A percentile compares a stretch with the other conserved stretches of the same genome.
Conservation (phyloP, 2,888 invertebrate species). For the Cenopis cana region DNA sequence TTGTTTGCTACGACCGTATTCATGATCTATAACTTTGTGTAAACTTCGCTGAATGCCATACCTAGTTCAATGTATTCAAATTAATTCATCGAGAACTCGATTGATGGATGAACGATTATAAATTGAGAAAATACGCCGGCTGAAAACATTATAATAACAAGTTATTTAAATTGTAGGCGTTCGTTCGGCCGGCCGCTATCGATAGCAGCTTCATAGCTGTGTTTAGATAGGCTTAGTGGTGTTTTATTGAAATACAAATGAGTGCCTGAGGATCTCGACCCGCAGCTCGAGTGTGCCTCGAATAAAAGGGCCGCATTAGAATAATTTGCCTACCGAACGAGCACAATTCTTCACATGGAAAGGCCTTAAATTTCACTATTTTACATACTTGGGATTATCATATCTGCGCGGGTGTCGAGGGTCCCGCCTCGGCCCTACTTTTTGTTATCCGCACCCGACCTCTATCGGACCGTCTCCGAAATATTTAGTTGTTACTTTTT, state of each 20-base stretch:
- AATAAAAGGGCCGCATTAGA: slow-evolving; percentile 84
- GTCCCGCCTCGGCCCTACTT: slow-evolving; percentile 70
- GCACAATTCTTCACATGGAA: slow-evolving; percentile 84
- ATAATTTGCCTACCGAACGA: slow-evolving; percentile 81
- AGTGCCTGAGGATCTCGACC: slow-evolving; percentile 73
- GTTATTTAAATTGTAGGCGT: slow-evolving; percentile 57
- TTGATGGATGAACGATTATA: slow-evolving; percentile 64
- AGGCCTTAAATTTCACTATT: slow-evolving; percentile 85
- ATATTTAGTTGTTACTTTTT: slow-evolving; percentile 85
- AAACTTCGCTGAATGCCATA: slow-evolving; percentile 66
- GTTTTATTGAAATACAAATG: slow-evolving; percentile 84
- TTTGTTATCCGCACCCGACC: slow-evolving; percentile 81
- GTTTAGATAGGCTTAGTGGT: slow-evolving; percentile 82
- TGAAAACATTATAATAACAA: slow-evolving; percentile 68
- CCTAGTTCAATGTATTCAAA: slow-evolving; percentile 72
- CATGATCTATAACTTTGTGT: slow-evolving; percentile 63
- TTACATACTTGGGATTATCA: slow-evolving; percentile 84
- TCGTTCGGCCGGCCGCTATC: slow-evolving; percentile 44
- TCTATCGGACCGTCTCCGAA: slow-evolving; percentile 80
- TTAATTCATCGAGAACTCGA: slow-evolving; percentile 67
- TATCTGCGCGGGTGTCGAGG: slow-evolving; percentile 78
- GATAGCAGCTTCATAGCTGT: slow-evolving; percentile 69
- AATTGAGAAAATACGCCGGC: slow-evolving; percentile 64
- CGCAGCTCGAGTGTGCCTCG: slow-evolving; percentile 74
- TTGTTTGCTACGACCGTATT: slow-evolving; percentile 63